Evolutionary conservation across 2,797 vertebrate species (phyloP).

Genomic region (Anas georgica): DNA sequence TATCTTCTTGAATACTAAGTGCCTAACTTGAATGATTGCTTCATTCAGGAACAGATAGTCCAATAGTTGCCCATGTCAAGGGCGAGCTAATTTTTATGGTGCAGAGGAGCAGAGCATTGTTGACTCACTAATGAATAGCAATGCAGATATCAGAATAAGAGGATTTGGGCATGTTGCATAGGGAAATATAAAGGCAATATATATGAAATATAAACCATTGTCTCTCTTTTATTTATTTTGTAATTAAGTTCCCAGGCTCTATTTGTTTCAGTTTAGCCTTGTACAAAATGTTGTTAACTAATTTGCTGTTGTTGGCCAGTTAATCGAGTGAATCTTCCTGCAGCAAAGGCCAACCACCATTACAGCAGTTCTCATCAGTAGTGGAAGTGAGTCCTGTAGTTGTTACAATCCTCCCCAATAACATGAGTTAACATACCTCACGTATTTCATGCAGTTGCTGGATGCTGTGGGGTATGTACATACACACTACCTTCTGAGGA

Average conservation of each 20-base stretch:
- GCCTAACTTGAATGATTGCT: not conserved
- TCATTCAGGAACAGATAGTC: not conserved
- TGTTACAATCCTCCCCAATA: not conserved
- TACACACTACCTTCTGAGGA: not conserved
- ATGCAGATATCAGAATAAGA: not conserved
- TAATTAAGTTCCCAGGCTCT: not conserved
- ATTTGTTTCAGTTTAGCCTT: not conserved
- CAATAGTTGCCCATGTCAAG: not conserved
- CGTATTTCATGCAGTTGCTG: not conserved
- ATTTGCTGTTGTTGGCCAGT: not conserved
- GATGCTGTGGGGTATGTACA: not conserved
- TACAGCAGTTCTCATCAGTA: not conserved
- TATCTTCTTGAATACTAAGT: not conserved
- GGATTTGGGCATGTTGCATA: not conserved
- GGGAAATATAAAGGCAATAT: not conserved
- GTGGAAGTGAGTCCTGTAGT: not conserved
- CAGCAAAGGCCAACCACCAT: not conserved
- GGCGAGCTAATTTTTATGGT: not conserved
- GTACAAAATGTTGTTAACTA: not conserved
- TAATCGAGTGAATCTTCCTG: not conserved
- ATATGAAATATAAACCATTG: not conserved
- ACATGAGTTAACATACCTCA: not conserved
- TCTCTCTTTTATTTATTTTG: not conserved
- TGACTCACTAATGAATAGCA: not conserved
- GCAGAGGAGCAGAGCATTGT: not conserved